These are phyloP conservation scores for Drosophila ustulata DNA, from an alignment of 2,888 invertebrate genomes.

Conservation along the genomic window DNA sequence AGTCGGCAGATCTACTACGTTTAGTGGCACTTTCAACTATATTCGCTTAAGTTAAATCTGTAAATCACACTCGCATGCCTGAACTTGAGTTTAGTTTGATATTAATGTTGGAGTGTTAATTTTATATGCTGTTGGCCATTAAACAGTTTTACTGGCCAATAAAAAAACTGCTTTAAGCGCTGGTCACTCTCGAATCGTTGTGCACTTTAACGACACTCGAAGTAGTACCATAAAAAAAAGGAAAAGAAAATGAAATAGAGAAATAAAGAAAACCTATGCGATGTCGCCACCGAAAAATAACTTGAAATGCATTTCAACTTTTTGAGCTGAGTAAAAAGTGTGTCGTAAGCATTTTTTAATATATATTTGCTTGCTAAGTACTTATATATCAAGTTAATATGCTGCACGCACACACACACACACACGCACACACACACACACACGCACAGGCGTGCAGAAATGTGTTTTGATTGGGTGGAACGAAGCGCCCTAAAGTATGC, in stretches of 20 bases:
- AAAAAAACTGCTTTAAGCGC: slow-evolving; percentile 35
- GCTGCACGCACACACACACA: slow-evolving; percentile 34
- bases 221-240: slow-evolving; percentile 7
- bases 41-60: neutral
- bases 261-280: slow-evolving; percentile 20
- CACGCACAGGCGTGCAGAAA: slow-evolving; percentile 6
- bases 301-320: slow-evolving; percentile 36
- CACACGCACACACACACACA: slow-evolving; percentile 24
- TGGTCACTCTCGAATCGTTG: slow-evolving; percentile 30
- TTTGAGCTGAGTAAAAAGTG: slow-evolving; percentile 38
- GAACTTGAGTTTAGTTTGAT: slow-evolving; percentile 7
- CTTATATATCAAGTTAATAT: slow-evolving; percentile 75
- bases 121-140: slow-evolving; percentile 12
- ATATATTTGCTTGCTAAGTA: slow-evolving; percentile 64
- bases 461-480: slow-evolving; percentile 26
- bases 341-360: slow-evolving; percentile 62
- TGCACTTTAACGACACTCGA: slow-evolving; percentile 42
- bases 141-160: slow-evolving; percentile 28
- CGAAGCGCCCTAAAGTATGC: slow-evolving; percentile 68
- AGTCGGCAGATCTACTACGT: neutral
- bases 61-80: neutral
- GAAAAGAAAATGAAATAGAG: neutral
- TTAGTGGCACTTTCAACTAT: neutral
- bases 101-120: slow-evolving; percentile 17
- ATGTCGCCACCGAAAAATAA: slow-evolving; percentile 13